Evolutionary conservation across 2,797 vertebrate species (phyloP).

Genomic region (Florisuga fusca): DNA sequence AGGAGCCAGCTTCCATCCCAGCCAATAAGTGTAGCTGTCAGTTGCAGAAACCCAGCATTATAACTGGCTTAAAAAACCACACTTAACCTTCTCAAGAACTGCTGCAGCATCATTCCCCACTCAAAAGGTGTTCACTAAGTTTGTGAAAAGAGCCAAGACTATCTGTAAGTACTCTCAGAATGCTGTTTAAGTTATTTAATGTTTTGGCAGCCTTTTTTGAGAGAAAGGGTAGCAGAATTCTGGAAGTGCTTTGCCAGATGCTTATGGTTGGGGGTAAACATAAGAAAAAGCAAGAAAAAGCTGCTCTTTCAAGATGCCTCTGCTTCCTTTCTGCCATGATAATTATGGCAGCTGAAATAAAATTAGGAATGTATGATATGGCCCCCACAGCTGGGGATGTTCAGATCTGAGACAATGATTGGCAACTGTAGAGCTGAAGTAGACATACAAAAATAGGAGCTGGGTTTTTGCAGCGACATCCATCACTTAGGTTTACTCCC

Average conservation of each 20-base stretch:
- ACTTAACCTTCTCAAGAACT: background rate
- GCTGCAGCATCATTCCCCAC: background rate
- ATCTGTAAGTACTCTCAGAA: background rate
- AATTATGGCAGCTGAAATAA: background rate
- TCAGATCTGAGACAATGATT: background rate
- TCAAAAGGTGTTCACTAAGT: slow-evolving; percentile 32
- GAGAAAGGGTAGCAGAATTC: background rate
- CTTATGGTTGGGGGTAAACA: background rate
- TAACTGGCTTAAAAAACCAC: background rate
- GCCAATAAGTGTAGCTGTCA: background rate
- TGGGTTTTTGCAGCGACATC: background rate
- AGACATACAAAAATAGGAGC: background rate
- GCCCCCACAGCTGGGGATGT: background rate
- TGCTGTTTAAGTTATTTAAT: background rate
- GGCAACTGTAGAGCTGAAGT: background rate
- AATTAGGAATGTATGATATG: background rate
- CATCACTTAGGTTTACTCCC: background rate
- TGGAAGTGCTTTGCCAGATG: background rate
- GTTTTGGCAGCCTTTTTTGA: background rate
- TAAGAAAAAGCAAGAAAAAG: background rate
- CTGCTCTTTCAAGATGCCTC: background rate
- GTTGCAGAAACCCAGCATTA: background rate
- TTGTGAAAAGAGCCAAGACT: background rate
- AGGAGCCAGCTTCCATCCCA: background rate
- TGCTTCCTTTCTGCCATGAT: background rate